Conservation (phyloP, 2,113 vertebrate species). For the Odontophorus gujanensis region DNA sequence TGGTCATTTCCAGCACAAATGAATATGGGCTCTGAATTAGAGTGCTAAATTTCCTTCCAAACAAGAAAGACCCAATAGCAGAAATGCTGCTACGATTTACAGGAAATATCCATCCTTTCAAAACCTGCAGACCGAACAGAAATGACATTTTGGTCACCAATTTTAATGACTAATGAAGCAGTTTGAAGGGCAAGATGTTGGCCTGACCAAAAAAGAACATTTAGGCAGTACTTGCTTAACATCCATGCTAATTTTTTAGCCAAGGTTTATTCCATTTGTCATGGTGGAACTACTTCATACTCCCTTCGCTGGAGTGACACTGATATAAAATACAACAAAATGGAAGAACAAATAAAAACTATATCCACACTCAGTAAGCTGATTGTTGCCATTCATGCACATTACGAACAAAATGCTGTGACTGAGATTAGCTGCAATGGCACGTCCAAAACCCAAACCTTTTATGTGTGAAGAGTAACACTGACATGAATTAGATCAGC, state of each 20-base stretch:
- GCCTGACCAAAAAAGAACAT: background rate
- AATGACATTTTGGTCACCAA: background rate
- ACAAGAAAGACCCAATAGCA: background rate
- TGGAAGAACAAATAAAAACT: background rate
- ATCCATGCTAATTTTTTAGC: background rate
- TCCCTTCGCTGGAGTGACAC: background rate
- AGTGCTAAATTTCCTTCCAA: background rate
- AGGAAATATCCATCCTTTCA: background rate
- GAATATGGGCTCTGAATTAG: background rate
- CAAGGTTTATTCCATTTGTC: background rate
- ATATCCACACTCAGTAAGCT: background rate
- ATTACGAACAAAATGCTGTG: background rate
- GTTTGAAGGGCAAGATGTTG: background rate
- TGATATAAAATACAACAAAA: background rate
- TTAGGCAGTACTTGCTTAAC: background rate
- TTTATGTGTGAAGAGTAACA: background rate
- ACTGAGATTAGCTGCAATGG: background rate
- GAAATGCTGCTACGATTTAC: background rate
- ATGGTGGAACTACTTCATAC: background rate
- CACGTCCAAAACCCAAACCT: background rate
- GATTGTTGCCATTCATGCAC: background rate
- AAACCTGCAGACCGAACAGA: background rate
- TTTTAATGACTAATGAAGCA: background rate
- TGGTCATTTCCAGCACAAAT: background rate
- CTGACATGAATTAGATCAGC: background rate